Evolutionary conservation across 2,797 vertebrate species (phyloP).

Genomic region (Muscicapa striata): DNA sequence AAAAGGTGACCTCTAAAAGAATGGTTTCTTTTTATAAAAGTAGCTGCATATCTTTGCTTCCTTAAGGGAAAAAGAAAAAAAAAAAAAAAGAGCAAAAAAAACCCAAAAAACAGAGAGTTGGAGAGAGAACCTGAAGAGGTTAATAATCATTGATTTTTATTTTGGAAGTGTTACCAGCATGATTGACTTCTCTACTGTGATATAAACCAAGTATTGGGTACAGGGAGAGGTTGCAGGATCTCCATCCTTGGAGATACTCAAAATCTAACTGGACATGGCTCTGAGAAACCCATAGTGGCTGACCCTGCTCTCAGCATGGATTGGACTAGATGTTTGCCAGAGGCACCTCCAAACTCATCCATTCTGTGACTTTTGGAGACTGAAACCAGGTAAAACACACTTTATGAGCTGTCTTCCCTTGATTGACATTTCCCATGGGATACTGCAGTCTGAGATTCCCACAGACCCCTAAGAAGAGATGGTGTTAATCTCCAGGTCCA

Average conservation of each 20-base stretch:
- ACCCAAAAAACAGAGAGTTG: neutral
- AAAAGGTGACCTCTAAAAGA: neutral
- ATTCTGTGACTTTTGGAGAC: neutral
- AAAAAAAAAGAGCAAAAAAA: too few species aligned
- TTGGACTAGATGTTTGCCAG: neutral
- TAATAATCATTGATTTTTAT: neutral
- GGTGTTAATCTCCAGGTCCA: neutral
- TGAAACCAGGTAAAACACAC: neutral
- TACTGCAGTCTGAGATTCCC: neutral
- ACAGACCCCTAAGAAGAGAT: neutral
- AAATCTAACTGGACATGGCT: neutral
- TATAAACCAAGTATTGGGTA: neutral
- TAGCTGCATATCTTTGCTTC: neutral
- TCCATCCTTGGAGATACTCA: neutral
- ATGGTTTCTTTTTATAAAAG: neutral
- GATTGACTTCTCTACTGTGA: neutral
- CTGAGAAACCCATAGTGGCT: neutral
- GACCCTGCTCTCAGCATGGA: neutral
- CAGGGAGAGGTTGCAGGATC: neutral
- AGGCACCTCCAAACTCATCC: neutral
- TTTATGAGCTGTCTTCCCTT: neutral
- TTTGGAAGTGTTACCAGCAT: neutral
- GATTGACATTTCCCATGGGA: rapidly evolving
- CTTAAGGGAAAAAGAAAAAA: neutral
- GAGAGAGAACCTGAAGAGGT: neutral